Evolutionary conservation across 2,888 invertebrate species (phyloP).

Genomic region (Petrophora chlorosata): DNA sequence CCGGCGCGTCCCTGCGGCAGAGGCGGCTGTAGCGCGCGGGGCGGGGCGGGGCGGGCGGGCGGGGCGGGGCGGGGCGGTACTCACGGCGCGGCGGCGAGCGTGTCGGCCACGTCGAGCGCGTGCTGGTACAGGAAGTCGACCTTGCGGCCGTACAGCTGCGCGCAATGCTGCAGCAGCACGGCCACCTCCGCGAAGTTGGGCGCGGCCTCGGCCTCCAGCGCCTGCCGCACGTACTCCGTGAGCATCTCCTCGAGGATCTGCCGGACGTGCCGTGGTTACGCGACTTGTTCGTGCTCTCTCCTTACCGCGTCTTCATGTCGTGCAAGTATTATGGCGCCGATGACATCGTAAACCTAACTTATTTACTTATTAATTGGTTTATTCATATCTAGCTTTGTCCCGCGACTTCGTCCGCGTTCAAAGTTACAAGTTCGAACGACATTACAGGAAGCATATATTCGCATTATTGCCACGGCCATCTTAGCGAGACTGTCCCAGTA

Average conservation of each 20-base stretch:
- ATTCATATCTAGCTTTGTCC: no score
- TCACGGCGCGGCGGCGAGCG: constrained; percentile 40
- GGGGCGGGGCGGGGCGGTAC: background rate
- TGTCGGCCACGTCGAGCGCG: constrained; percentile 64
- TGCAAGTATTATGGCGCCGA: no score
- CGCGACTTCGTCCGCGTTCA: no score
- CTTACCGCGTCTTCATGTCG: no score
- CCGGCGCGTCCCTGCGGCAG: constrained; percentile 27
- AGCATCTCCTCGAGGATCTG: constrained; percentile 84
- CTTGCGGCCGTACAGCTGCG: constrained; percentile 88
- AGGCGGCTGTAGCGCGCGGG: constrained; percentile 11
- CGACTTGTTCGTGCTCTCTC: no score
- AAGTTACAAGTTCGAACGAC: no score
- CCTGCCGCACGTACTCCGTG: constrained; percentile 70
- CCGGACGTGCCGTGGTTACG: no score
- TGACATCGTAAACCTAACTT: no score
- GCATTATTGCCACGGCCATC: no score
- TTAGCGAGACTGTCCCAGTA: no score
- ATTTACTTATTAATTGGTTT: no score
- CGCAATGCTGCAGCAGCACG: constrained; percentile 89
- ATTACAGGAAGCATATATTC: no score
- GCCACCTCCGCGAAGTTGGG: constrained; percentile 88
- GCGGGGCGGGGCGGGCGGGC: constrained; percentile 12
- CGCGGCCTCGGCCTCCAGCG: constrained; percentile 30
- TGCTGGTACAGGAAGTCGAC: constrained; percentile 85